Percentiles rank a stretch among this genome's conserved stretches.
phyloP scores from a whole-genome alignment of 2,113 vertebrate genomes.

The Gorsachius goisagi region DNA sequence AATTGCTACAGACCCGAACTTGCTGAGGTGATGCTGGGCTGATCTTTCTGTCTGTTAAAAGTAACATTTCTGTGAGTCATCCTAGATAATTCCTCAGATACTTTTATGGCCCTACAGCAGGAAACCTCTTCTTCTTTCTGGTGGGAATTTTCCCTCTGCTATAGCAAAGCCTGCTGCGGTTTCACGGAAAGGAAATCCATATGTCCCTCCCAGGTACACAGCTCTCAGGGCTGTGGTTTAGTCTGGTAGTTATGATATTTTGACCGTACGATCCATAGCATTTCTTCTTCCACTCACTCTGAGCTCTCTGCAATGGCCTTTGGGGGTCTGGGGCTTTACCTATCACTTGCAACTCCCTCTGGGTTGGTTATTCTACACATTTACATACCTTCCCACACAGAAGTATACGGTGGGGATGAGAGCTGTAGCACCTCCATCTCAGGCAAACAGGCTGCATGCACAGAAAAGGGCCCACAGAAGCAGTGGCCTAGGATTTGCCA shows the following conservation, averaged over 20 bases:
- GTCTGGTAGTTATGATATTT: not conserved
- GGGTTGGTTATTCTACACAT: not conserved
- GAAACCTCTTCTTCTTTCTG: not conserved
- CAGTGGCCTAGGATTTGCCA: not conserved
- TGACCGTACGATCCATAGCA: not conserved
- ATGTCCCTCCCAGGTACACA: not conserved
- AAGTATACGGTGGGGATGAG: not conserved
- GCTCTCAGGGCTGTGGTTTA: not conserved
- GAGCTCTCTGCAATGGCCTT: not conserved
- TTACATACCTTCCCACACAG: not conserved
- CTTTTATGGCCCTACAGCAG: not conserved
- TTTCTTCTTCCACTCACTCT: not conserved
- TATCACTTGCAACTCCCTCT: fast-evolving
- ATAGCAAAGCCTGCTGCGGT: not conserved
- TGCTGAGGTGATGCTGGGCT: not conserved
- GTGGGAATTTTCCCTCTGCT: not conserved
- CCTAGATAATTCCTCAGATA: not conserved
- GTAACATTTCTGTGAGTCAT: not conserved
- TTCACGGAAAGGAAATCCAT: not conserved
- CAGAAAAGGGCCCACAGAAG: not conserved
- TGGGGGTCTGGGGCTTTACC: not conserved
- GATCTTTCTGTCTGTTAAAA: not conserved
- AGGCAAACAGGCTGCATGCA: not conserved
- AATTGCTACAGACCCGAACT: not conserved
- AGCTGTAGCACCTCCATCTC: not conserved